phyloP scores from a whole-genome alignment of 2,797 vertebrate genomes.

The Typhlichthys eigenmanni region DNA sequence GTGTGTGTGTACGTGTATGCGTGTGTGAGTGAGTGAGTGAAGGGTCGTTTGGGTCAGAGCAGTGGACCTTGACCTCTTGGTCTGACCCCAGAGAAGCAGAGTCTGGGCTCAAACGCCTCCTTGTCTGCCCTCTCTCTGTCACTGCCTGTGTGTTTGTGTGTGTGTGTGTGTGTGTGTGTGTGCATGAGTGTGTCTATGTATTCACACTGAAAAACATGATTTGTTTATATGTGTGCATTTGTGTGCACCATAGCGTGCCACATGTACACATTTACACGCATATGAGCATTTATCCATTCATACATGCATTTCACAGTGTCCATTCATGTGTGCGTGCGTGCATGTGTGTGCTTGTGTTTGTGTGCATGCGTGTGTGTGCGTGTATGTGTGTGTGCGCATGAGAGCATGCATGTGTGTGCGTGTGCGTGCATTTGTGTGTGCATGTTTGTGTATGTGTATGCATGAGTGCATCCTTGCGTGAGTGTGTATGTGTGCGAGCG shows the following conservation, averaged over 20 bases:
- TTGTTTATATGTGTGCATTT: constrained; percentile 11
- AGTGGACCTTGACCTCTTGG: constrained; percentile 77
- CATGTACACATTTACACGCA: constrained; percentile 1
- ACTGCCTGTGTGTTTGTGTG: constrained; percentile 32
- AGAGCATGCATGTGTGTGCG: background rate
- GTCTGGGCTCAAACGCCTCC: constrained; percentile 71
- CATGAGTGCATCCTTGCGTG: background rate
- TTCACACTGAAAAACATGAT: constrained; percentile 31
- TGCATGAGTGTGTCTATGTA: constrained; percentile 5
- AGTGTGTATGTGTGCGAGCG: background rate
- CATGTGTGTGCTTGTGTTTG: background rate
- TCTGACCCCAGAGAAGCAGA: constrained; percentile 72
- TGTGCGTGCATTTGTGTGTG: background rate
- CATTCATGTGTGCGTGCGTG: constrained; percentile 2
- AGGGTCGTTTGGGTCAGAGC: constrained; percentile 56
- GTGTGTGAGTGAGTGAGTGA: constrained; percentile 31
- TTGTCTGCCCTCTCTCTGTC: constrained; percentile 72
- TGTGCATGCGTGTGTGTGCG: constrained; percentile 4
- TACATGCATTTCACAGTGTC: too few species aligned
- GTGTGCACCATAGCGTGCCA: too few species aligned
- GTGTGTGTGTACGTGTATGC: constrained; percentile 33
- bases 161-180: constrained; percentile 14
- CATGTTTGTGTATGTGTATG: constrained; percentile 21
- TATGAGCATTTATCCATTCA: background rate
- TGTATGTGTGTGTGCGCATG: background rate